These are phyloP conservation scores for Pontoporia blainvillei DNA, from an alignment of 2,113 vertebrate genomes.

Conservation along the genomic window DNA sequence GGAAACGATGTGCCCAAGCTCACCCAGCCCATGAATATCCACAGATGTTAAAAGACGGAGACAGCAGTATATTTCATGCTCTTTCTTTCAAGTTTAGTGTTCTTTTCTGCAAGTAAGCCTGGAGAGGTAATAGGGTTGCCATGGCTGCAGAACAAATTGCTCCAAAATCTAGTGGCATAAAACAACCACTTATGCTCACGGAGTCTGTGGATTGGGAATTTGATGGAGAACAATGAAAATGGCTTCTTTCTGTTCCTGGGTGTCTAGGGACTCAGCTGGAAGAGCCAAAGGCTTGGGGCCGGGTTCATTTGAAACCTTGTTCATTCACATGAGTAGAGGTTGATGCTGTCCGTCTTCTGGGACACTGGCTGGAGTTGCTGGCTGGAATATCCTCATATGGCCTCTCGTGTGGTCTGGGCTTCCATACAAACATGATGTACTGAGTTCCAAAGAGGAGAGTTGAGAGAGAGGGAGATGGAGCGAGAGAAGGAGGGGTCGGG, in stretches of 20 bases:
- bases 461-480: neutral
- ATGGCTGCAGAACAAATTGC: neutral
- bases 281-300: neutral
- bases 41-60: neutral
- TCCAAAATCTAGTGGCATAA: neutral
- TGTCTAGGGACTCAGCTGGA: neutral
- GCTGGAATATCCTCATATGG: neutral
- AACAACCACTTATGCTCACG: neutral
- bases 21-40: neutral
- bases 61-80: neutral
- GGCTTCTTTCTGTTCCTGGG: neutral
- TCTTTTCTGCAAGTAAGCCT: neutral
- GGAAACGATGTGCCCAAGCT: neutral
- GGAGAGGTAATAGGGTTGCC: neutral
- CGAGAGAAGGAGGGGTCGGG: neutral
- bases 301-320: neutral
- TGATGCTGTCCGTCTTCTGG: neutral
- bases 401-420: neutral
- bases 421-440: neutral
- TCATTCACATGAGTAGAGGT: neutral
- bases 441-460: neutral
- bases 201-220: neutral
- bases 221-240: neutral
- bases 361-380: neutral
- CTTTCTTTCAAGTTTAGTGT: neutral